phyloP scores from a whole-genome alignment of 1,140 invertebrate species.

The Drosophila erecta region DNA sequence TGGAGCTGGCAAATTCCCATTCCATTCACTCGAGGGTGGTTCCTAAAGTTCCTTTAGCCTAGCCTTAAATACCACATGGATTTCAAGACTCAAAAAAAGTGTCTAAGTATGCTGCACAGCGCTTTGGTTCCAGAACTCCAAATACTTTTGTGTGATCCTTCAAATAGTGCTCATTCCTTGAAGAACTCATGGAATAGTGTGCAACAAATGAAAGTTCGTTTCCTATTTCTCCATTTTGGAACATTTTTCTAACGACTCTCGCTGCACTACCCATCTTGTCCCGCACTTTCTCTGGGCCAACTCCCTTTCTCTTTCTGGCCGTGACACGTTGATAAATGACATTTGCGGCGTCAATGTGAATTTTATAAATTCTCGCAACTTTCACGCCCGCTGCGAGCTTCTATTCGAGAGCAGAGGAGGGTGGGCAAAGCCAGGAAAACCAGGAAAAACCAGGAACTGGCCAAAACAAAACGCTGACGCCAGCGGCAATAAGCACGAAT shows the following conservation, averaged over 20 bases:
- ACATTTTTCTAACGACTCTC: slow-evolving; percentile 1
- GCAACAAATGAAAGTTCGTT: no score
- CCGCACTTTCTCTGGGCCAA: neutral
- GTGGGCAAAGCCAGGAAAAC: neutral
- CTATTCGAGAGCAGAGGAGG: slow-evolving; percentile 16
- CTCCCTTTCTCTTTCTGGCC: slow-evolving; percentile 25
- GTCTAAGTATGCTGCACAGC: neutral
- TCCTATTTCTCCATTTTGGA: neutral
- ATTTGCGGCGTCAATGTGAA: slow-evolving; percentile 81
- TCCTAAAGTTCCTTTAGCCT: neutral
- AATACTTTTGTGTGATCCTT: neutral
- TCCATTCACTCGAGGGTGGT: neutral
- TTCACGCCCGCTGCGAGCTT: slow-evolving; percentile 65
- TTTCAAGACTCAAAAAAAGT: neutral
- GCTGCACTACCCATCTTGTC: neutral
- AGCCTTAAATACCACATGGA: neutral
- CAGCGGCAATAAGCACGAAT: slow-evolving; percentile 23
- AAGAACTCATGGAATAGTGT: neutral
- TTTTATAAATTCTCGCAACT: slow-evolving; percentile 82
- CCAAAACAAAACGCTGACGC: slow-evolving; percentile 76
- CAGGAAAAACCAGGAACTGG: slow-evolving; percentile 26
- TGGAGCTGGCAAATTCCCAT: neutral
- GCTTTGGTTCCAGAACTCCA: neutral
- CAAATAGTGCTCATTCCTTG: neutral
- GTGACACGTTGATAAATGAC: slow-evolving; percentile 81